phyloP scores from a whole-genome alignment of 1,140 invertebrate genomes.

The Mesaphorura yosii region DNA sequence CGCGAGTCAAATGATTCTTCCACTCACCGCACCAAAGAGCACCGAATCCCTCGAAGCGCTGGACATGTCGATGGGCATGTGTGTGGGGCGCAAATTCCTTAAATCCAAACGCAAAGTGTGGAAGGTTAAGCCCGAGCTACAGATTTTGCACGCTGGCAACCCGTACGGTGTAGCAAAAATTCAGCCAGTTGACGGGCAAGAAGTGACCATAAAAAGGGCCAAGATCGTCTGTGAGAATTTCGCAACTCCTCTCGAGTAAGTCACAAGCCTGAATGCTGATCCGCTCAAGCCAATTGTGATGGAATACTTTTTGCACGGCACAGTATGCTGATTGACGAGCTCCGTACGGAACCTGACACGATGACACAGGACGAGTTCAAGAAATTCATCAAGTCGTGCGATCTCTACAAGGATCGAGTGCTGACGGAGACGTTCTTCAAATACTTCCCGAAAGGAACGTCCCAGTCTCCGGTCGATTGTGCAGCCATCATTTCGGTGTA shows the following conservation, averaged over 20 bases:
- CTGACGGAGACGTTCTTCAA: conserved; percentile 24
- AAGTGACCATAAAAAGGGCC: conserved; percentile 19
- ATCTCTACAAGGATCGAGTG: conserved; percentile 29
- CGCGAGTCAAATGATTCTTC: neutral
- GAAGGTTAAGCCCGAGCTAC: conserved; percentile 19
- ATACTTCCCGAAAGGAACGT: conserved; percentile 5
- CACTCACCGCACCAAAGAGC: conserved; percentile 1
- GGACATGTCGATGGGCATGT: conserved; percentile 4
- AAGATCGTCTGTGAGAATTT: conserved; percentile 27
- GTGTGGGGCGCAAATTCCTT: neutral
- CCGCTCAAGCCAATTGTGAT: neutral
- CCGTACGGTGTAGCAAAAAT: neutral
- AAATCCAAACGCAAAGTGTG: neutral
- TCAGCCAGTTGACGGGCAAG: conserved; percentile 16
- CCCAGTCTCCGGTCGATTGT: conserved; percentile 14
- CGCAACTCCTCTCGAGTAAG: conserved; percentile 24
- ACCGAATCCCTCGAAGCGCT: neutral
- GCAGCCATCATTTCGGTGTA: conserved; percentile 21
- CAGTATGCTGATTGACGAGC: conserved; percentile 27
- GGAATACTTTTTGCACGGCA: neutral
- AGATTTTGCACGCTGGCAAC: conserved; percentile 22
- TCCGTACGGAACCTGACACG: conserved; percentile 17
- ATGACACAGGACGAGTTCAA: conserved; percentile 20
- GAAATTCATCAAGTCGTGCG: conserved; percentile 30
- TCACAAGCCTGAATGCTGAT: neutral